These are phyloP conservation scores for Shinisaurus crocodilurus DNA, from an alignment of 2,113 vertebrate species.

Conservation along the genomic window DNA sequence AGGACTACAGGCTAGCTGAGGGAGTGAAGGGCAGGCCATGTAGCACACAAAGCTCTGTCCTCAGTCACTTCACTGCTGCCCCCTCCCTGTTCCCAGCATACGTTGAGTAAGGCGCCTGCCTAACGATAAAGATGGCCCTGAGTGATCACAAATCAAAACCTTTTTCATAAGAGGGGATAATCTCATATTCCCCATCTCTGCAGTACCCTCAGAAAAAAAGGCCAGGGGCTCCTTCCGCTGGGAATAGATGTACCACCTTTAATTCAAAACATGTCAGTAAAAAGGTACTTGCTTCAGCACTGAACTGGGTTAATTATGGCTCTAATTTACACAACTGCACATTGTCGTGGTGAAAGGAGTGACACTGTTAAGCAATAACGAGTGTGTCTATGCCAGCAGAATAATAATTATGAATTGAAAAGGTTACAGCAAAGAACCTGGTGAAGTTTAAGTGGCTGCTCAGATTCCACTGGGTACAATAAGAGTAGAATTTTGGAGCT, in stretches of 20 bases:
- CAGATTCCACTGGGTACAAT: slow-evolving; percentile 61
- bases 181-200: slow-evolving; percentile 29
- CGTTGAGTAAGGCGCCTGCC: not conserved
- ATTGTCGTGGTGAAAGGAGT: slow-evolving; percentile 20
- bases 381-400: slow-evolving; percentile 42
- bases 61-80: not conserved
- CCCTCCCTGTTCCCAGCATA: not conserved
- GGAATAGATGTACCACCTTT: slow-evolving; percentile 41
- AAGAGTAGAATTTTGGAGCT: slow-evolving; percentile 35
- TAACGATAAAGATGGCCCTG: not conserved
- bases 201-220: slow-evolving; percentile 33
- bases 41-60: not conserved
- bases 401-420: slow-evolving; percentile 65
- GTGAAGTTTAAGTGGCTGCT: slow-evolving; percentile 60
- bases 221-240: slow-evolving; percentile 43
- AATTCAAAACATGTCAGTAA: slow-evolving; percentile 62
- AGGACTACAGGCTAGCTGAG: not conserved
- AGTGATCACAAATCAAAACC: slow-evolving; percentile 25
- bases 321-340: slow-evolving; percentile 56
- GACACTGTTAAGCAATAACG: slow-evolving; percentile 62
- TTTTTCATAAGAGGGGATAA: slow-evolving; percentile 33
- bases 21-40: too few relatives aligned
- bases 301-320: slow-evolving; percentile 58
- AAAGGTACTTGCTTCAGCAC: slow-evolving; percentile 66
- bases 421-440: slow-evolving; percentile 59